Conservation (phyloP, 2,113 vertebrate species). For the Stegastes partitus region DNA sequence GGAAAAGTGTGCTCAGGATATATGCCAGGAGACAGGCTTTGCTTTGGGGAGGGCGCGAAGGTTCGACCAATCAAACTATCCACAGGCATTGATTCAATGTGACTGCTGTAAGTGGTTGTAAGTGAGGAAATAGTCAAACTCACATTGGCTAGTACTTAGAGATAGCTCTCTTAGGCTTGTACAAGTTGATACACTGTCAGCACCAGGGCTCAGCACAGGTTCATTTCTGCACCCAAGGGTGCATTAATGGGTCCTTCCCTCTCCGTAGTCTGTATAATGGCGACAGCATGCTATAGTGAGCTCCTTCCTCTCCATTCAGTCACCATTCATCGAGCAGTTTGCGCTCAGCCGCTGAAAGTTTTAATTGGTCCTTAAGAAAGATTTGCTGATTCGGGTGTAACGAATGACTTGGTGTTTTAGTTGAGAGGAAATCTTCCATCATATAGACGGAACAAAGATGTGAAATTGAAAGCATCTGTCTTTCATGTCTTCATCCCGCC, state of each 20-base stretch:
- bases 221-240: slow-evolving; percentile 39
- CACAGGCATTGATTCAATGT: slow-evolving; percentile 70
- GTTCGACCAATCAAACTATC: slow-evolving; percentile 60
- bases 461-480: slow-evolving; percentile 1
- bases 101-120: slow-evolving; percentile 73
- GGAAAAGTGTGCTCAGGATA: slow-evolving; percentile 34
- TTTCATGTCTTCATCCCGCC: not conserved
- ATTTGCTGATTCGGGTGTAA: not conserved
- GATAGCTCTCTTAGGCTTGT: slow-evolving; percentile 57
- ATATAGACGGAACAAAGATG: slow-evolving; percentile 1
- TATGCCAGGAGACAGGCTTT: slow-evolving; percentile 43
- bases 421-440: slow-evolving; percentile 19
- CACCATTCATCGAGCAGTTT: not conserved
- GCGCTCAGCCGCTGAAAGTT: not conserved
- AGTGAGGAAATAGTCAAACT: slow-evolving; percentile 64
- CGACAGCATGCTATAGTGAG: not conserved
- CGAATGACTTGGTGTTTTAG: slow-evolving; percentile 12
- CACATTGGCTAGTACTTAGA: slow-evolving; percentile 62
- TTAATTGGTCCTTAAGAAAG: slow-evolving; percentile 31
- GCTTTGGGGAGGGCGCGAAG: slow-evolving; percentile 36
- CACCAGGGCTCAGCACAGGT: slow-evolving; percentile 18
- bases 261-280: not conserved
- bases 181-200: slow-evolving; percentile 54
- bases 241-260: slow-evolving; percentile 20
- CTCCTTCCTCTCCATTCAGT: slow-evolving; percentile 4